Base-by-base conservation (phyloP, 2,888 invertebrate species). In the Lochmaea crataegi region DNA sequence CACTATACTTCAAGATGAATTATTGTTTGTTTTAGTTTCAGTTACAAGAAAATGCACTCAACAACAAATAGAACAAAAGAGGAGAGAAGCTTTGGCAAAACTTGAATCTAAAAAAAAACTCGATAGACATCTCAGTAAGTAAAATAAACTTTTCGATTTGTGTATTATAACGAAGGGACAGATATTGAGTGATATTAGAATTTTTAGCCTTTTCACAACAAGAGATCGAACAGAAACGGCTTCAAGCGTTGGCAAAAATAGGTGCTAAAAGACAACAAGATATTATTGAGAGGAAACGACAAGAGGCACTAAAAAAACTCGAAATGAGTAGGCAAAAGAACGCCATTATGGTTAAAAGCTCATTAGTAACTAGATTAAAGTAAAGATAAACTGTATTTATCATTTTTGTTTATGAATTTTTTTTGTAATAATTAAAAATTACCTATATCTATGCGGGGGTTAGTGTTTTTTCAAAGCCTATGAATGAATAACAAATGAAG, bases 1-100 rank as follows among this genome's bases (percentile, higher is more conserved):
- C n/a, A n/a, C n/a, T 16, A 14, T 66, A 9, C 14, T 16, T 38
- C 18, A 7, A 14, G 16, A 11, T 67, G 18, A 57, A 22, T 11
- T 41, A 41, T 18, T 65, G 12, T 42, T 71, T 22, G 38, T 66
- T 61, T 41, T 60, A 60, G 61, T 60, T 60, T n/a, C n/a, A 60
- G 26, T 57, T 57, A 18, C 51, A 9, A 68, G 51, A 61, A 69
- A 32, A 14, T 69, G 69, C 56, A 63, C 69, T 11, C 63, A 53
- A 63, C 53, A 69, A 18, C 38, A 69, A 56, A 63, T 63, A 63
- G 53, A 51, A 72, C 57, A 65, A 80, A 92, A 92, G 80, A 88
- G 90, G 75, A 84, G 88, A 75, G 88, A 89, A 80, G 92, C 92
- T 1, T 86, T 89, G 82, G 90, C 90, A 80, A 91, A 88, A 81